Evolutionary conservation across 2,113 vertebrate species (phyloP).

Genomic region (Heterotilapia buettikoferi): DNA sequence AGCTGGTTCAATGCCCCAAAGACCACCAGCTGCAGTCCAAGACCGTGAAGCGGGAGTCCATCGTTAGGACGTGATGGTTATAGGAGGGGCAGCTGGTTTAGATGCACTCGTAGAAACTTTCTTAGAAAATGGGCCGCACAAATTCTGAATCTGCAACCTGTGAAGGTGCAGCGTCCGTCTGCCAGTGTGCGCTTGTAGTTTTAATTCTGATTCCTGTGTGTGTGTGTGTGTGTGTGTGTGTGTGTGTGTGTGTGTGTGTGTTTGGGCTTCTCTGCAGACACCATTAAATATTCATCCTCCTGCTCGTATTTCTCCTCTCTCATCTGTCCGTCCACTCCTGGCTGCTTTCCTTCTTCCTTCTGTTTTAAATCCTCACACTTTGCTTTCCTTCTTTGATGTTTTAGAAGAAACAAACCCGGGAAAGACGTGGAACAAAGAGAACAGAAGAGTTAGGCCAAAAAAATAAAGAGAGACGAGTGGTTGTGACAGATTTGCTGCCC

Average conservation of each 20-base stretch:
- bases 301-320: slow-evolving; percentile 57
- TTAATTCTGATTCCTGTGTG: neutral
- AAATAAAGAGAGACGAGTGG: neutral
- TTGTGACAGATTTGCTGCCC: neutral
- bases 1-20: neutral
- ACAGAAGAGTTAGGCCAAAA: neutral
- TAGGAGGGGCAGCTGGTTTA: neutral
- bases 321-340: slow-evolving; percentile 13
- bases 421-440: neutral
- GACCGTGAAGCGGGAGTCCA: neutral
- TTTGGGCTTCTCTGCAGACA: slow-evolving; percentile 67
- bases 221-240: neutral
- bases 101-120: neutral
- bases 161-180: neutral
- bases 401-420: rapidly evolving
- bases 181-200: neutral
- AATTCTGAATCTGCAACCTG: neutral
- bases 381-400: neutral
- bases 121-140: neutral
- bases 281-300: slow-evolving; percentile 75
- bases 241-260: slow-evolving; percentile 26
- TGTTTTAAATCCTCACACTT: neutral
- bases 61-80: rapidly evolving
- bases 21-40: neutral
- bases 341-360: slow-evolving; percentile 18